Conservation (phyloP, 92 coral and sea anemone species). For the Zoanthus sociatus region DNA sequence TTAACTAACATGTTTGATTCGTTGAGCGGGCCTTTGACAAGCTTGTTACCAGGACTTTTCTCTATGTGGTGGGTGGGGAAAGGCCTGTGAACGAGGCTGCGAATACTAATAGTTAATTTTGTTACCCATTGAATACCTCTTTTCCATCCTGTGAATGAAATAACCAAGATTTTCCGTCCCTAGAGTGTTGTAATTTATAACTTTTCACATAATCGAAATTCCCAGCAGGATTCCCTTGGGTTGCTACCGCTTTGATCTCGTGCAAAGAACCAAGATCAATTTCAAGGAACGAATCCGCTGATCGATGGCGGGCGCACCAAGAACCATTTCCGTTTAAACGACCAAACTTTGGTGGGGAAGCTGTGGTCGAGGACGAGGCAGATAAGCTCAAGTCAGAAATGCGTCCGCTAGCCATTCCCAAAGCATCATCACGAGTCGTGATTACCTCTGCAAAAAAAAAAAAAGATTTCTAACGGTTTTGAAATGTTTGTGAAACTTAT, state of each 20-base stretch:
- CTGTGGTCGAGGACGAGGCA: slow-evolving; percentile 81
- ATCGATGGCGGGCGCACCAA: slow-evolving; percentile 74
- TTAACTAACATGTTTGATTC: too few relatives aligned
- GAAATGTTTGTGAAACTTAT: background rate
- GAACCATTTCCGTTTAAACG: slow-evolving; percentile 71
- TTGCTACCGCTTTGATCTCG: slow-evolving; percentile 79
- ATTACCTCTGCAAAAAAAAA: background rate
- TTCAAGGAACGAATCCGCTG: slow-evolving; percentile 31
- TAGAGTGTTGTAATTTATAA: slow-evolving; percentile 71
- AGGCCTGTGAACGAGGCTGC: too few relatives aligned
- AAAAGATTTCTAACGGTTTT: background rate
- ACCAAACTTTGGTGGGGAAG: slow-evolving; percentile 73
- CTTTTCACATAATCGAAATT: slow-evolving; percentile 83
- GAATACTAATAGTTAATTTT: background rate
- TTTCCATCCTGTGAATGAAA: slow-evolving; percentile 78
- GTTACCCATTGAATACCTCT: slow-evolving; percentile 47
- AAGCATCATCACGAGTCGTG: slow-evolving; percentile 62
- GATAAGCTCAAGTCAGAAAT: slow-evolving; percentile 69
- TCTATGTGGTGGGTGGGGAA: too few relatives aligned
- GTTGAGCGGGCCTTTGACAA: too few relatives aligned
- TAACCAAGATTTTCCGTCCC: slow-evolving; percentile 74
- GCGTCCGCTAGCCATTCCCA: slow-evolving; percentile 71
- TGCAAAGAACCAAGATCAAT: slow-evolving; percentile 80
- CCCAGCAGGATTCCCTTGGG: slow-evolving; percentile 88
- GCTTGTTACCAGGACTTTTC: too few relatives aligned